Conservation (phyloP, 2,888 invertebrate genomes). For the Cyclophora albipunctata region DNA sequence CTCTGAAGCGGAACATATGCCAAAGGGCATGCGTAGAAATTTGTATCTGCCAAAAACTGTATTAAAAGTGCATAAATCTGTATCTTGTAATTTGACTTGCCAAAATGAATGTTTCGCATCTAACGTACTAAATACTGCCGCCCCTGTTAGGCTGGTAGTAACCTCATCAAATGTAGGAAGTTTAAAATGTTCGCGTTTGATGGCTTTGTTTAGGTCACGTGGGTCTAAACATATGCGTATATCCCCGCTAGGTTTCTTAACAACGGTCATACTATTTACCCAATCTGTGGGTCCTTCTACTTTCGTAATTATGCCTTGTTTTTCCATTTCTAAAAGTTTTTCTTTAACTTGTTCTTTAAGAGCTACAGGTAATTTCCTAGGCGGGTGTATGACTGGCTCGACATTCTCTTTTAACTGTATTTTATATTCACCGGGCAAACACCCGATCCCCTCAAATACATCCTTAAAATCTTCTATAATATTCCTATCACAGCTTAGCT, state of each 20-base stretch:
- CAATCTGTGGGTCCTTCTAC: background rate
- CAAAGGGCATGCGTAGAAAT: slow-evolving; percentile 18
- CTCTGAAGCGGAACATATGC: slow-evolving; percentile 6
- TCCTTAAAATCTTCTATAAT: slow-evolving; percentile 1
- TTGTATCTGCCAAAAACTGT: slow-evolving; percentile 19
- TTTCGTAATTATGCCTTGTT: slow-evolving; percentile 11
- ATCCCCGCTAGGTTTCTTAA: slow-evolving; percentile 21
- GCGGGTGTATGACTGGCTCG: slow-evolving; percentile 18
- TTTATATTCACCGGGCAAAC: slow-evolving; percentile 4
- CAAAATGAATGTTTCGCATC: slow-evolving; percentile 17
- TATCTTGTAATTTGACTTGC: slow-evolving; percentile 11
- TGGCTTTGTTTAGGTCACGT: slow-evolving; percentile 17
- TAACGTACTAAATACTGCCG: slow-evolving; percentile 18
- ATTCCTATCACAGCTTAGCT: background rate
- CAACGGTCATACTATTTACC: slow-evolving; percentile 17
- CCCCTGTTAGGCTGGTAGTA: slow-evolving; percentile 8
- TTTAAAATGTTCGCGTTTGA: slow-evolving; percentile 17
- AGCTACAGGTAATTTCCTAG: slow-evolving; percentile 17
- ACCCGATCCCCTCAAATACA: slow-evolving; percentile 4
- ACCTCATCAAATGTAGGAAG: slow-evolving; percentile 18
- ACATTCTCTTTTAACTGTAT: slow-evolving; percentile 1
- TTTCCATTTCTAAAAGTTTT: slow-evolving; percentile 18
- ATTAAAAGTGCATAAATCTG: slow-evolving; percentile 21
- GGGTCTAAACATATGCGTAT: slow-evolving; percentile 25
- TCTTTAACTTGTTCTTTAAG: slow-evolving; percentile 14